Evolutionary conservation across 2,888 invertebrate genomes (phyloP), one percentile per base, ranked within the genome.

Genomic region (Exephanes ischioxanthus): DNA sequence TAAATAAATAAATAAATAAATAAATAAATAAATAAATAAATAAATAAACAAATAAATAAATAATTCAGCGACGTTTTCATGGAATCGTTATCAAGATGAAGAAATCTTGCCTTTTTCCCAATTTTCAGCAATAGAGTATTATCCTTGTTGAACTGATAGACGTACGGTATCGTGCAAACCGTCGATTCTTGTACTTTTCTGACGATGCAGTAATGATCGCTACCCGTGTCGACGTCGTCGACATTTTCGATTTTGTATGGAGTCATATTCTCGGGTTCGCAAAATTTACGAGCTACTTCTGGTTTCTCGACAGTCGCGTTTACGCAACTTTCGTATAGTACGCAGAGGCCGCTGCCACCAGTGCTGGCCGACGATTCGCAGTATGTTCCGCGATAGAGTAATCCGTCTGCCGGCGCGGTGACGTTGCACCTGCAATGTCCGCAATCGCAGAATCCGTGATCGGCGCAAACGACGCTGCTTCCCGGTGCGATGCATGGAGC

Each of bases 381-480:
- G 53, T 90, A 92, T 0, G 89, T 89, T 22, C 92, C 92, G 0
- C 89, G 90, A 81, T 92, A 92, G 55, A 88, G 81, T 4, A 89
- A 53, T 48, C 89, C 89, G 45, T 90, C 89, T n/a, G 75, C 68
- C 16, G 86, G 76, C 1, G 88, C 88, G 5, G 87, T 91, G 7
- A 82, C 84, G 72, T 91, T 92, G 73, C 92, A 92, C 70, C 91
- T 90, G 63, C 66, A 87, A 9, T 91, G 89, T 9, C 92, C 92
- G 33, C 92, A 92, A 45, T 91, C 89, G 81, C 92, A 92, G 68
- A 88, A 90, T 67, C 92, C 92, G 53, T 92, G 91, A 80, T 86
- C 86, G 3, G 84, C 90, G 73, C 92, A 92, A 26, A 92, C 82
- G 63, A 90, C 88, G 3, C 85, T 75, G 70, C 88, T 92, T 66